These are phyloP conservation scores for Schrankia costaestrigalis DNA, from an alignment of 2,888 invertebrate genomes.

Conservation along the genomic window DNA sequence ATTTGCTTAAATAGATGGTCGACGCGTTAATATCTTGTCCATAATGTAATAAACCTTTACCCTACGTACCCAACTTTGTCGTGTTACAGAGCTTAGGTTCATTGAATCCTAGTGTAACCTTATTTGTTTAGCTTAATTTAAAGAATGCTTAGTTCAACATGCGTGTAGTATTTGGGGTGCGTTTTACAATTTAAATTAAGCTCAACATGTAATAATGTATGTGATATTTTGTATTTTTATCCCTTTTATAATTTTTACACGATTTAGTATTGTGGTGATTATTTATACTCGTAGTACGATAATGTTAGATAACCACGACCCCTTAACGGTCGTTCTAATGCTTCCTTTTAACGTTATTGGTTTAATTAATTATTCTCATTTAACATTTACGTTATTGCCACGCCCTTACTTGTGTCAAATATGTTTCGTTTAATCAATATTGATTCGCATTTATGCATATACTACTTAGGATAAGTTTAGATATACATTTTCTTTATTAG, in stretches of 20 bases:
- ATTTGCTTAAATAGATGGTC: constrained; percentile 60
- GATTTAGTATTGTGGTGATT: constrained; percentile 59
- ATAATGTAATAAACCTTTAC: constrained; percentile 25
- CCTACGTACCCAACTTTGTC: constrained; percentile 37
- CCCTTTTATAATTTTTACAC: constrained; percentile 63
- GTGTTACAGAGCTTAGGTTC: constrained; percentile 38
- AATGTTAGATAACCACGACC: constrained; percentile 50
- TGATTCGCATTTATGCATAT: constrained; percentile 66
- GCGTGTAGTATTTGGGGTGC: constrained; percentile 46
- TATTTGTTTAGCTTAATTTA: constrained; percentile 80
- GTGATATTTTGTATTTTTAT: constrained; percentile 79
- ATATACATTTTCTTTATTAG: constrained; percentile 60
- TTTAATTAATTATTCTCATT: constrained; percentile 65
- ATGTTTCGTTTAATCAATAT: constrained; percentile 57
- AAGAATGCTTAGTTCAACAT: constrained; percentile 40
- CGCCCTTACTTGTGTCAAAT: constrained; percentile 48
- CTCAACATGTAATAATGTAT: constrained; percentile 80
- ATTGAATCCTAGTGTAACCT: constrained; percentile 44
- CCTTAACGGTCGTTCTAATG: constrained; percentile 55
- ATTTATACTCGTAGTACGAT: constrained; percentile 58
- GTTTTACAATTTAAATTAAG: constrained; percentile 72
- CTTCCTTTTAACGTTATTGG: constrained; percentile 67
- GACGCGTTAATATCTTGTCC: constrained; percentile 52
- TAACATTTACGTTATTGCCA: constrained; percentile 64
- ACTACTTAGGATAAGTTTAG: constrained; percentile 62